phyloP scores from a whole-genome alignment of 2,888 invertebrate genomes.

The Tanypteryx hageni region DNA sequence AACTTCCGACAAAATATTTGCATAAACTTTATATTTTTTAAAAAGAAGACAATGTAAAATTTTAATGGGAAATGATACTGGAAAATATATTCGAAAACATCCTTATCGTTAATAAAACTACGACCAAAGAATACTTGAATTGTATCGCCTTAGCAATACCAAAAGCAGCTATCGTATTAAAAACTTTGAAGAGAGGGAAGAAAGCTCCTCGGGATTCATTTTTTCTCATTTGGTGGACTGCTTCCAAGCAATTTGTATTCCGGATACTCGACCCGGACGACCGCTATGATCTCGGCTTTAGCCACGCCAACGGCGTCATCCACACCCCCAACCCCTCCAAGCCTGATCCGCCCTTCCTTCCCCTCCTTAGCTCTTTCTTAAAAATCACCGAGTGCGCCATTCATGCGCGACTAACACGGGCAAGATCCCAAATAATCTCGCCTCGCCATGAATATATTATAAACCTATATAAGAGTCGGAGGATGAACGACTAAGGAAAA shows the following conservation, averaged over 20 bases:
- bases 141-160: no score
- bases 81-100: no score
- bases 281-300: neutral
- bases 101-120: no score
- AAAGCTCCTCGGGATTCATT: neutral
- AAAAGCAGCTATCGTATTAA: no score
- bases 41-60: no score
- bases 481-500: neutral
- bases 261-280: neutral
- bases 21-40: no score
- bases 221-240: neutral
- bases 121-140: no score
- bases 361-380: no score
- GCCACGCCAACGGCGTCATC: neutral
- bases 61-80: no score
- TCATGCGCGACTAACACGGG: slow-evolving; percentile 32
- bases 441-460: slow-evolving; percentile 40
- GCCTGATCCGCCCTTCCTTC: neutral
- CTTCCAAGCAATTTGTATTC: neutral
- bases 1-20: no score
- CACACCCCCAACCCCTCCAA: neutral
- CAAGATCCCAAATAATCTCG: slow-evolving; percentile 19
- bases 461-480: neutral
- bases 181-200: no score
- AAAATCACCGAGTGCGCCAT: neutral